Evolutionary conservation across 1,140 invertebrate genomes (phyloP).

Genomic region (Oreohelix idahoensis): DNA sequence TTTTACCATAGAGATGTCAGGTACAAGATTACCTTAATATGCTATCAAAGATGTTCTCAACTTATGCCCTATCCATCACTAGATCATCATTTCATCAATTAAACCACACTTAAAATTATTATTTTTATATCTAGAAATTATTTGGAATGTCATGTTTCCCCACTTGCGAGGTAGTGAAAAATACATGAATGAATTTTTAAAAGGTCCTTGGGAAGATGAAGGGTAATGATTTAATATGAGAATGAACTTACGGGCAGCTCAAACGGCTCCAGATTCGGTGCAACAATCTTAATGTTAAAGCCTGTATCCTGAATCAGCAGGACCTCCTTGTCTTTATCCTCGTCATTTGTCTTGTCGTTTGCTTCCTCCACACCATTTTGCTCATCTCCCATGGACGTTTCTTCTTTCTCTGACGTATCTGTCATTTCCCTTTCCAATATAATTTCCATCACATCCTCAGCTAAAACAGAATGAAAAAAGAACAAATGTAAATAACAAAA

Average conservation of each 20-base stretch:
- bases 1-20: too few species aligned
- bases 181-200: too few species aligned
- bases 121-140: too few species aligned
- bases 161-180: too few species aligned
- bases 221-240: too few species aligned
- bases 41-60: too few species aligned
- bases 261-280: constrained; percentile 87
- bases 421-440: constrained; percentile 9
- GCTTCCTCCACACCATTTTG: background rate
- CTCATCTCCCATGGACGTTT: background rate
- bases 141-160: too few species aligned
- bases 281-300: constrained; percentile 92
- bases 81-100: too few species aligned
- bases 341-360: constrained; percentile 16
- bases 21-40: too few species aligned
- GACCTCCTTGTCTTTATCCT: constrained; percentile 73
- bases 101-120: too few species aligned
- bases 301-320: constrained; percentile 94
- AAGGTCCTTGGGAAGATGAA: too few species aligned
- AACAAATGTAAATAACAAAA: background rate
- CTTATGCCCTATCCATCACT: too few species aligned
- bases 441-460: background rate
- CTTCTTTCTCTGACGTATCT: background rate
- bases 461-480: background rate
- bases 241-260: constrained; percentile 89